Percentiles rank a stretch among this genome's conserved stretches.
phyloP scores from a whole-genome alignment of 92 coral and sea anemone species.

The Porites cylindrica region DNA sequence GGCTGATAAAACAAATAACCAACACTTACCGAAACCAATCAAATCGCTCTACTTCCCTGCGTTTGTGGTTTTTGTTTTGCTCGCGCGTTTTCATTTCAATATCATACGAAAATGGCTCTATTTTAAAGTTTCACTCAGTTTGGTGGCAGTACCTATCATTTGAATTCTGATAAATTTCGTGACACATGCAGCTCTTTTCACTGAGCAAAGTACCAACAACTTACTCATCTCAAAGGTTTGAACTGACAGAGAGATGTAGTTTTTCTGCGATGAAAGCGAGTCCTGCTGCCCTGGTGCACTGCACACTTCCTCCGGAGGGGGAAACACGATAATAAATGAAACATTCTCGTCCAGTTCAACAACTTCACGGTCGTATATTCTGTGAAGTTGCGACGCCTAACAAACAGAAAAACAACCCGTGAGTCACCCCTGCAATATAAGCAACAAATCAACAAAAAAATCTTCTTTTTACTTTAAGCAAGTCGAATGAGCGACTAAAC shows the following conservation, averaged over 20 bases:
- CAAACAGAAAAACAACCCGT: background rate
- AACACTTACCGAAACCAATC: too few species aligned
- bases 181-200: background rate
- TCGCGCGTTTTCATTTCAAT: too few species aligned
- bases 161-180: too few species aligned
- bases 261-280: constrained; percentile 73
- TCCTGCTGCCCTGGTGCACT: constrained; percentile 98
- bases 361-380: constrained; percentile 98
- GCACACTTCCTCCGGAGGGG: constrained; percentile 98
- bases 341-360: constrained; percentile 97
- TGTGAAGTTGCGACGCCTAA: constrained; percentile 89
- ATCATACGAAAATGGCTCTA: too few species aligned
- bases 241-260: constrained; percentile 91
- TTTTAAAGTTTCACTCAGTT: too few species aligned
- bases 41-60: too few species aligned
- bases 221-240: constrained; percentile 99
- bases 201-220: constrained; percentile 21
- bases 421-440: background rate
- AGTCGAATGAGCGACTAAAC: too few species aligned
- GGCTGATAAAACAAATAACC: too few species aligned
- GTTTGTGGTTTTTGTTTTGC: too few species aligned
- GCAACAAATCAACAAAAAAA: too few species aligned
- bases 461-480: too few species aligned
- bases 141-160: too few species aligned
- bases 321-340: constrained; percentile 94